phyloP scores from a whole-genome alignment of 1,140 invertebrate genomes.

The Nephila pilipes region DNA sequence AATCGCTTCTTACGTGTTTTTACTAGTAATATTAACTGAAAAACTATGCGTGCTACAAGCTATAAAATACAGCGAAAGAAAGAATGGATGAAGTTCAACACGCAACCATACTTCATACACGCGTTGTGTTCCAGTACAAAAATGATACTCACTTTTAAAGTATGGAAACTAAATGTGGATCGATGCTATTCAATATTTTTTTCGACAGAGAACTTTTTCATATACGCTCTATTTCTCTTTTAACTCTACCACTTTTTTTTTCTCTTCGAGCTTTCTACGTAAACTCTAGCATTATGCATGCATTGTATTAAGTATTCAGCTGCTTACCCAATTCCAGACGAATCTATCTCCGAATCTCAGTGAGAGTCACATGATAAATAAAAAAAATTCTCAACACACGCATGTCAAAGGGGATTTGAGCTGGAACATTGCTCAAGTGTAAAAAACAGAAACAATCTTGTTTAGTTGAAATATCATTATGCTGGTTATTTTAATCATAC shows the following conservation, averaged over 20 bases:
- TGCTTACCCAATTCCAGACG: not conserved
- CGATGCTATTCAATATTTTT: not conserved
- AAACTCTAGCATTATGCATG: not conserved
- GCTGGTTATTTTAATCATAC: not conserved
- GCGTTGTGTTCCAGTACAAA: not conserved
- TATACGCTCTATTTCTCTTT: not conserved
- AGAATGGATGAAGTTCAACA: not conserved
- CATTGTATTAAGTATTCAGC: not conserved
- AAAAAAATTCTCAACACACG: not conserved
- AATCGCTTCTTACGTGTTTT: not conserved
- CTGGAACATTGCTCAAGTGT: not conserved
- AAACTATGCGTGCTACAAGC: not conserved
- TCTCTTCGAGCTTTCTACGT: not conserved
- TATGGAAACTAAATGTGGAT: not conserved
- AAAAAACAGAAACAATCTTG: not conserved
- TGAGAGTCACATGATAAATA: not conserved
- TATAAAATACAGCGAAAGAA: not conserved
- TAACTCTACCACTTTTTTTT: not conserved
- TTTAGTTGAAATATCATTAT: not conserved
- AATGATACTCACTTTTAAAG: not conserved
- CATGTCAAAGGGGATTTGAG: not conserved
- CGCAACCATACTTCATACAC: not conserved
- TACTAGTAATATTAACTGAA: not conserved
- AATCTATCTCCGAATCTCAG: not conserved
- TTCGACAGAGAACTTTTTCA: not conserved